Evolutionary conservation across 2,797 vertebrate genomes (phyloP).

Genomic region (Epinephelus awoara): DNA sequence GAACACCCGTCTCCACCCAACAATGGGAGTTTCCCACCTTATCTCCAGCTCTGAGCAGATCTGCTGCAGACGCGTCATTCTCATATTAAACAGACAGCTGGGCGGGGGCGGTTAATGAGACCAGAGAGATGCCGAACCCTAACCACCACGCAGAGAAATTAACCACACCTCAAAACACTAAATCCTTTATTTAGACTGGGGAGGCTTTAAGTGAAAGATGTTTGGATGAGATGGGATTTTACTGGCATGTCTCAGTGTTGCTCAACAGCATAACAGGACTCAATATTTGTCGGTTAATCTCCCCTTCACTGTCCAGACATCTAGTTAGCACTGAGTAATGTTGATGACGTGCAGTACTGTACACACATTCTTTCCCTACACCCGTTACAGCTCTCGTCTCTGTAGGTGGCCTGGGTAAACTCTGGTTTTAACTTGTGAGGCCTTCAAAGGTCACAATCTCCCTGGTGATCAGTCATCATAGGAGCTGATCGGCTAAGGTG

Average conservation of each 20-base stretch:
- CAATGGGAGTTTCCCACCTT: slow-evolving; percentile 27
- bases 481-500: slow-evolving; percentile 30
- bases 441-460: slow-evolving; percentile 13
- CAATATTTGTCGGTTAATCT: not conserved
- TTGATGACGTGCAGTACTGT: not conserved
- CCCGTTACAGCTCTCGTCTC: not conserved
- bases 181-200: slow-evolving; percentile 36
- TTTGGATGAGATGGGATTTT: slow-evolving; percentile 17
- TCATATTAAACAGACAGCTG: slow-evolving; percentile 26
- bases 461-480: not conserved
- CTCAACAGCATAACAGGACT: slow-evolving; percentile 10
- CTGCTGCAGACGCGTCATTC: slow-evolving; percentile 9
- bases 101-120: slow-evolving; percentile 43
- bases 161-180: slow-evolving; percentile 49
- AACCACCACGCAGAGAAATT: slow-evolving; percentile 32
- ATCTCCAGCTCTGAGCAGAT: slow-evolving; percentile 48
- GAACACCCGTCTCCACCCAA: slow-evolving; percentile 27
- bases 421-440: slow-evolving; percentile 3
- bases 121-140: slow-evolving; percentile 29
- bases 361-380: not conserved
- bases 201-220: slow-evolving; percentile 4
- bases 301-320: not conserved
- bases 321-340: not conserved
- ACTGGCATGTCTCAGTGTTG: slow-evolving; percentile 12
- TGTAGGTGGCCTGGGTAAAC: not conserved